A percentile compares a stretch with the other conserved stretches of the same genome.
Conservation (phyloP, 1,140 invertebrate genomes). For the Cydia amplana region DNA sequence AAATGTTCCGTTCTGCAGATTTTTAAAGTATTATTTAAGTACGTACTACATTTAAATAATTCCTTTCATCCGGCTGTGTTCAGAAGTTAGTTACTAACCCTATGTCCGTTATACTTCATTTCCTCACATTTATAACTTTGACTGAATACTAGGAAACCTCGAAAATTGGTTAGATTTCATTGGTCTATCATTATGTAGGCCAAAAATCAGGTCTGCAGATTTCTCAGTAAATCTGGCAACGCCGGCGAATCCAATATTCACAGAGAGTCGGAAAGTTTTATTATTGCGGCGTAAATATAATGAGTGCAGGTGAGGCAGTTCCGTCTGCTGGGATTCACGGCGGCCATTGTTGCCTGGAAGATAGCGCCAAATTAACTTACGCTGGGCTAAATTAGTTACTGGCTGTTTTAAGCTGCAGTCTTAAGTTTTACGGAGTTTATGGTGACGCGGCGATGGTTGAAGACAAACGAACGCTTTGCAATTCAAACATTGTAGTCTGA, state of each 20-base stretch:
- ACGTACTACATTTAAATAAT: too few relatives aligned
- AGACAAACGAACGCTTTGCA: neutral
- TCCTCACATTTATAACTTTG: too few relatives aligned
- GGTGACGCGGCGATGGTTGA: neutral
- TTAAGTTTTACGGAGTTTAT: slow-evolving; percentile 27
- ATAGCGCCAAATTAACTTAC: slow-evolving; percentile 69
- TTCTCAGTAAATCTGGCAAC: slow-evolving; percentile 6
- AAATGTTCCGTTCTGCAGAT: too few relatives aligned
- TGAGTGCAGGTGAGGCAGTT: slow-evolving; percentile 74
- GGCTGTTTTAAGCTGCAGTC: slow-evolving; percentile 53
- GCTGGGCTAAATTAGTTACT: slow-evolving; percentile 59
- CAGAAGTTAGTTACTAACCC: too few relatives aligned
- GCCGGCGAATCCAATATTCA: slow-evolving; percentile 74
- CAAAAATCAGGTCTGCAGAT: neutral
- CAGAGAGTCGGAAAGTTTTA: slow-evolving; percentile 75
- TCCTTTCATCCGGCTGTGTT: too few relatives aligned
- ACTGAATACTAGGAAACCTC: too few relatives aligned
- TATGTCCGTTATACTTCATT: too few relatives aligned
- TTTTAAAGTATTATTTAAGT: too few relatives aligned
- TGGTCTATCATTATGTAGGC: too few relatives aligned
- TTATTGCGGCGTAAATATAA: slow-evolving; percentile 78
- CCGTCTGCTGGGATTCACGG: slow-evolving; percentile 71
- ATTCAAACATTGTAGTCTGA: neutral
- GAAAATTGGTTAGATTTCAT: too few relatives aligned
- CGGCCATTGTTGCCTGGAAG: slow-evolving; percentile 60